Conservation (phyloP, 2,888 invertebrate species). For the Drosophila anomalipes region DNA sequence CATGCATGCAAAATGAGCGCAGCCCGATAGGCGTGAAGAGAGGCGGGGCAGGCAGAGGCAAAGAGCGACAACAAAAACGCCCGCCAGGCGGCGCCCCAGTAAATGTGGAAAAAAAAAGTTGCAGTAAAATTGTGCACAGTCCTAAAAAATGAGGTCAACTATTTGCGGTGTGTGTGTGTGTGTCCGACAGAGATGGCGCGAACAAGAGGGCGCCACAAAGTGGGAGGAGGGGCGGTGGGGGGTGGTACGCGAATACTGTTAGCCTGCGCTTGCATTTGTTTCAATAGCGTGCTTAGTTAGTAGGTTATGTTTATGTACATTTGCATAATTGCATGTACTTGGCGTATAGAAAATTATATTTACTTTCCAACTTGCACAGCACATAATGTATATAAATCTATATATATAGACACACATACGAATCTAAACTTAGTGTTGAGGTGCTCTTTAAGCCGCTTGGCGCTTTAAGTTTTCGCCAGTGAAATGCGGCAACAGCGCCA, state of each 20-base stretch:
- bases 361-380: constrained; percentile 25
- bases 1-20: constrained; percentile 76
- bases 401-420: constrained; percentile 3
- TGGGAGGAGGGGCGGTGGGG: not conserved
- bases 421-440: not conserved
- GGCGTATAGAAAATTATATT: constrained; percentile 37
- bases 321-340: constrained; percentile 73
- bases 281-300: constrained; percentile 80
- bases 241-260: constrained; percentile 16
- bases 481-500: constrained; percentile 64
- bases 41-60: not conserved
- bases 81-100: constrained; percentile 74
- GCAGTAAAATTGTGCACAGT: constrained; percentile 75
- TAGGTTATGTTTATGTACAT: constrained; percentile 81
- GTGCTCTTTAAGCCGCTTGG: constrained; percentile 39
- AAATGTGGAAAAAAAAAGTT: constrained; percentile 46
- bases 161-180: constrained; percentile 55
- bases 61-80: constrained; percentile 53
- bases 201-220: constrained; percentile 11
- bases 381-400: not conserved
- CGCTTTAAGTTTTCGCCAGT: constrained; percentile 36
- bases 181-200: constrained; percentile 11
- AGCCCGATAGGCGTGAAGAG: constrained; percentile 41
- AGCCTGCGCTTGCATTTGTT: constrained; percentile 65
- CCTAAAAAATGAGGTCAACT: constrained; percentile 81